Base-by-base conservation (phyloP, 2,113 vertebrate genomes). In the Ochotona curzoniae region DNA sequence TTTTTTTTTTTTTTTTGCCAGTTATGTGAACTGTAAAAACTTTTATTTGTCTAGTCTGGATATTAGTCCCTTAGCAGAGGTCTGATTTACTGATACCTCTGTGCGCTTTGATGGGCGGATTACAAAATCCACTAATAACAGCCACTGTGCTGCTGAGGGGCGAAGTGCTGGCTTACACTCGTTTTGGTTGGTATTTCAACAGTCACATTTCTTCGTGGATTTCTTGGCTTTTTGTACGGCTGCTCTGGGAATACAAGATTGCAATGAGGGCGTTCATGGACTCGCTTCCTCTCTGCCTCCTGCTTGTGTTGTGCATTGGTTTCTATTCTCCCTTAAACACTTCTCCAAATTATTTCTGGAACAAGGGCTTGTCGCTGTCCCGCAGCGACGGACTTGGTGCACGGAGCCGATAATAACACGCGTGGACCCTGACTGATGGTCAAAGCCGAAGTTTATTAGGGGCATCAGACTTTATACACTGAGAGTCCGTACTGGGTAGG, bases 311-410 rank as follows among this genome's bases (percentile, higher is more conserved):
- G 71, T 35, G 14, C 20, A 25, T 80, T 57, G 18, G 54, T 57
- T 18, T 57, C 18, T 94, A 18, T 57, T 64, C 23, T 94, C 78
- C 88, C 11, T 81, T 83, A 25, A 5, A 25, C 15, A 14, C 2
- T 0, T 17, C n/a, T 83, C 14, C 93, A 67, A 75, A 26, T 87
- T 87, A 80, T 23, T 80, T 93, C 83, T 96, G 47, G 87, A 86
- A 38, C 18, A 88, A 1, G 25, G 2, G 49, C 80, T 93, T n/a
- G n/a, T n/a, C n/a, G n/a, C n/a, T n/a, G n/a, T n/a, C n/a, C n/a
- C n/a, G n/a, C n/a, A n/a, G n/a, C n/a, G n/a, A n/a, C n/a, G n/a
- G n/a, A n/a, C n/a, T n/a, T n/a, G n/a, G n/a, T n/a, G n/a, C n/a
- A n/a, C n/a, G n/a, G n/a, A n/a, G n/a, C n/a, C n/a, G n/a, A n/a